These are phyloP conservation scores for Mormoops blainvillei DNA, from an alignment of 2,113 vertebrate species.

Conservation along the genomic window DNA sequence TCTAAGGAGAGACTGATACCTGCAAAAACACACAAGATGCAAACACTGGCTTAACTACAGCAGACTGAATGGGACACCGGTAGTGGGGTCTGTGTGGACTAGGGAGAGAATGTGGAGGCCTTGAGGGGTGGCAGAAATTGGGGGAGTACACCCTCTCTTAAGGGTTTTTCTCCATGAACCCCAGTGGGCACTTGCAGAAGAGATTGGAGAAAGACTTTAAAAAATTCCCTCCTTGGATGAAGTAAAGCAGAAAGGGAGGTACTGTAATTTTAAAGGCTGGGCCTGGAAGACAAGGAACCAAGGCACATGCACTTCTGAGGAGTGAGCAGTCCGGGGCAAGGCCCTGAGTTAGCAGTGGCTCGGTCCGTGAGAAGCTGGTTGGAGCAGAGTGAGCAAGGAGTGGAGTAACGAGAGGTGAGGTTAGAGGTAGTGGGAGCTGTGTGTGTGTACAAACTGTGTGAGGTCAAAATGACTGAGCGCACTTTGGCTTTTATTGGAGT, in stretches of 20 bases:
- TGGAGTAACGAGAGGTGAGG: neutral
- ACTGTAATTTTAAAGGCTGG: neutral
- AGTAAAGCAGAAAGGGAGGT: neutral
- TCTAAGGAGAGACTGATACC: neutral
- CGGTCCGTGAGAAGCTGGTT: neutral
- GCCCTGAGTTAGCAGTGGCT: neutral
- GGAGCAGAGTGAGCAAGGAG: neutral
- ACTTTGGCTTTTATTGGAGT: neutral
- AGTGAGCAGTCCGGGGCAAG: neutral
- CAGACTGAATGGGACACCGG: accelerated
- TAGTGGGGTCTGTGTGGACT: neutral
- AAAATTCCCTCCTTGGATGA: neutral
- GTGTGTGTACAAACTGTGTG: neutral
- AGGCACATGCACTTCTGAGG: neutral
- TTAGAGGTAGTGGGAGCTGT: neutral
- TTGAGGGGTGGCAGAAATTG: neutral
- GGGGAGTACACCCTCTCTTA: neutral
- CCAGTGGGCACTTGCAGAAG: neutral
- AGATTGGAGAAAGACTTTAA: neutral
- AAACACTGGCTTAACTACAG: neutral
- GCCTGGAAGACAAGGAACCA: neutral
- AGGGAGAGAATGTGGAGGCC: neutral
- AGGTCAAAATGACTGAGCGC: neutral
- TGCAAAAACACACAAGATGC: neutral
- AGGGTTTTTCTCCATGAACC: neutral